Conservation (phyloP, 2,113 vertebrate species). For the Balaenoptera acutorostrata region DNA sequence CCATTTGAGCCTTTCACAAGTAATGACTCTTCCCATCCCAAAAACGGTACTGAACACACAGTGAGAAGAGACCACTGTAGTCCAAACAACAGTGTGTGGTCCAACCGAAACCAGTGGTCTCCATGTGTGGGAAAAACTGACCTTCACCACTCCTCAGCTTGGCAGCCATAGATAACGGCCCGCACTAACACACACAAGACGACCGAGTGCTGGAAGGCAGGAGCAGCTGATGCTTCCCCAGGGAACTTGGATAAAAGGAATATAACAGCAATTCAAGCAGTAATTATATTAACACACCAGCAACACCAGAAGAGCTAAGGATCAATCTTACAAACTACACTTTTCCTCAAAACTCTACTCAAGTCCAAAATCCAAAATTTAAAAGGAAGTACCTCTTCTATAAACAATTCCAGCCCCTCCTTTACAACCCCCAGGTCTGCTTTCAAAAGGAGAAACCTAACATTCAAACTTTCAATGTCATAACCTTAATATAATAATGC, state of each 20-base stretch:
- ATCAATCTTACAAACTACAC: background rate
- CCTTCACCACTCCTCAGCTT: too few species aligned
- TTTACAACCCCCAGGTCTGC: background rate
- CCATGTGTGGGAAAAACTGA: background rate
- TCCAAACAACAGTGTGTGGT: background rate
- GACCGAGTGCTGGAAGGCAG: background rate
- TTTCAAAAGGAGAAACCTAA: background rate
- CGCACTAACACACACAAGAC: too few species aligned
- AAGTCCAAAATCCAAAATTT: background rate
- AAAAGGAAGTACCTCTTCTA: background rate
- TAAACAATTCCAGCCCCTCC: background rate
- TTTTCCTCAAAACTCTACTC: background rate
- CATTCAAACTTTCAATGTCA: background rate
- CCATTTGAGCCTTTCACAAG: background rate
- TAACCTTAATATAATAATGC: background rate
- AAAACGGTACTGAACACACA: too few species aligned
- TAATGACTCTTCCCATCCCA: background rate
- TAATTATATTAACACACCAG: background rate
- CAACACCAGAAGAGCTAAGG: background rate
- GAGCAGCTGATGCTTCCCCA: too few species aligned
- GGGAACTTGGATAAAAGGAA: background rate
- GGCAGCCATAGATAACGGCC: rapidly evolving
- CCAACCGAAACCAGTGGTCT: background rate
- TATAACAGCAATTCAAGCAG: background rate
- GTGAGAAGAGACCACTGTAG: too few species aligned